phyloP scores from a whole-genome alignment of 2,888 invertebrate species.

The Hirtodrosophila confusa region DNA sequence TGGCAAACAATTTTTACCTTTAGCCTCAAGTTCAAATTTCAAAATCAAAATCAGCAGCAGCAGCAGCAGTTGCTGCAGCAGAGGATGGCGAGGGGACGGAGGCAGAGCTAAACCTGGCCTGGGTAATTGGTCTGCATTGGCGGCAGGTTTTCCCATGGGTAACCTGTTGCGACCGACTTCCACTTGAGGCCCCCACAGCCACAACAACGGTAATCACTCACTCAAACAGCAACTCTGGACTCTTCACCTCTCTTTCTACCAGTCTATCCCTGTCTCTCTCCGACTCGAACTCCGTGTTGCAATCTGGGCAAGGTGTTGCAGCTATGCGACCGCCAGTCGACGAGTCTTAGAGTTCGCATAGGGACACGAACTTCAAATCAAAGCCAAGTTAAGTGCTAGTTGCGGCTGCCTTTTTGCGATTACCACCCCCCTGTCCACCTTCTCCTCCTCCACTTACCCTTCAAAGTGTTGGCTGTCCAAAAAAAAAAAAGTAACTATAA shows the following conservation, averaged over 20 bases:
- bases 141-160: slow-evolving; percentile 76
- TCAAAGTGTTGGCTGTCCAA: slow-evolving; percentile 62
- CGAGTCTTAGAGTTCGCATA: slow-evolving; percentile 63
- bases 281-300: slow-evolving; percentile 11
- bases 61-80: slow-evolving; percentile 41
- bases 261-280: not conserved
- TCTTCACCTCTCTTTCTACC: not conserved
- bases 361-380: slow-evolving; percentile 84
- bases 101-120: slow-evolving; percentile 23
- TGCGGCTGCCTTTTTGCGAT: slow-evolving; percentile 40
- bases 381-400: slow-evolving; percentile 80
- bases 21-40: slow-evolving; percentile 84
- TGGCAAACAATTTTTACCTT: slow-evolving; percentile 84
- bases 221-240: slow-evolving; percentile 53
- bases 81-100: slow-evolving; percentile 1
- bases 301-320: slow-evolving; percentile 69
- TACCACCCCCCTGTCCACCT: slow-evolving; percentile 5
- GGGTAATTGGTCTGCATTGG: slow-evolving; percentile 66
- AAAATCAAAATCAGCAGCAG: slow-evolving; percentile 80
- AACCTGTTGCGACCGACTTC: slow-evolving; percentile 75
- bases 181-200: slow-evolving; percentile 51
- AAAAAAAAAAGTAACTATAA: slow-evolving; percentile 17
- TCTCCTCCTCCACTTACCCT: not conserved
- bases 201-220: slow-evolving; percentile 73
- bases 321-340: slow-evolving; percentile 19